A percentile compares a stretch with the other conserved stretches of the same genome.
Evolutionary conservation across 2,113 vertebrate genomes (phyloP).

Genomic region (Isichthys henryi): DNA sequence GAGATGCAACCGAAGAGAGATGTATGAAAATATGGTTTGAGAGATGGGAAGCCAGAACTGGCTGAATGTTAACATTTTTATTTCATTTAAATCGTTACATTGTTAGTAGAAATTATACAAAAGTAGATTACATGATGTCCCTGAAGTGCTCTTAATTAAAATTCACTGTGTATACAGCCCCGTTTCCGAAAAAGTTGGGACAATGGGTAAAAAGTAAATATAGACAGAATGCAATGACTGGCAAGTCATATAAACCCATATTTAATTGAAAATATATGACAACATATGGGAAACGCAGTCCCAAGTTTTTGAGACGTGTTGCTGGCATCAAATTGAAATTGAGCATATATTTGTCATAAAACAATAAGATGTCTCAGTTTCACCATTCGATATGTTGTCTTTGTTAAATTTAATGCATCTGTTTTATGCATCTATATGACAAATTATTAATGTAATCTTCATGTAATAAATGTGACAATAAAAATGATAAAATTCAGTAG

Average conservation of each 20-base stretch:
- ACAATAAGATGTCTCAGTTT: too few species aligned
- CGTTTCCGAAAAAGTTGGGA: not conserved
- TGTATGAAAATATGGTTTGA: not conserved
- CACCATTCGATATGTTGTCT: too few species aligned
- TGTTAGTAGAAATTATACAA: not conserved
- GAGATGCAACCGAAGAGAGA: not conserved
- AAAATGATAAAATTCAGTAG: not conserved
- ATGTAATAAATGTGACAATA: not conserved
- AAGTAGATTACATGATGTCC: not conserved
- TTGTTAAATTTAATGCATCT: too few species aligned
- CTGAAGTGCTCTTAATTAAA: too few species aligned
- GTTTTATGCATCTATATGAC: too few species aligned
- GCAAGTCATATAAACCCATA: not conserved
- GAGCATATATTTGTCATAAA: too few species aligned
- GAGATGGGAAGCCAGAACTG: not conserved
- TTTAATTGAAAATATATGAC: not conserved
- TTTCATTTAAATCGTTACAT: not conserved
- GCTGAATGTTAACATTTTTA: not conserved
- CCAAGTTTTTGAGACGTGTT: too few species aligned
- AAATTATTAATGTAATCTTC: not conserved
- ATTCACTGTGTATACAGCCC: not conserved
- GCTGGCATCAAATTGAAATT: too few species aligned
- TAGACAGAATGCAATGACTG: not conserved
- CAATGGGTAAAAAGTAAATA: not conserved
- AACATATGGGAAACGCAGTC: too few species aligned